Conservation (phyloP, 2,888 invertebrate species). For the Ligdia adustata region DNA sequence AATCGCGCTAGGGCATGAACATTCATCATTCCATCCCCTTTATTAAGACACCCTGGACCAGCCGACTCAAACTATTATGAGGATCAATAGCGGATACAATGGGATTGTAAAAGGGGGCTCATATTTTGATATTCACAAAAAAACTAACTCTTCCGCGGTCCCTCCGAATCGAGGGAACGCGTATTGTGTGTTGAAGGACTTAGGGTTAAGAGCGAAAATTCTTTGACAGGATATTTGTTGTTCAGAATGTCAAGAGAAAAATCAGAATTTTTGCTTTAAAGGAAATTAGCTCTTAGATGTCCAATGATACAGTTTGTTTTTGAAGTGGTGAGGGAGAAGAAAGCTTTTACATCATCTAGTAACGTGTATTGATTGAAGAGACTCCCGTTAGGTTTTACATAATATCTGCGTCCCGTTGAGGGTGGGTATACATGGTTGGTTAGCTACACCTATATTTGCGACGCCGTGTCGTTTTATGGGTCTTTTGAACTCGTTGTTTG, state of each 20-base stretch:
- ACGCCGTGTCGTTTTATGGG: slow-evolving; percentile 46
- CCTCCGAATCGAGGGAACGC: slow-evolving; percentile 46
- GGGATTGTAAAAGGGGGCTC: slow-evolving; percentile 82
- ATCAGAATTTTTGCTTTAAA: slow-evolving; percentile 39
- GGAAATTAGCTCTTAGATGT: slow-evolving; percentile 46
- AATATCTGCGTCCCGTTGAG: slow-evolving; percentile 76
- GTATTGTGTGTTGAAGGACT: slow-evolving; percentile 51
- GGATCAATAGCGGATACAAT: slow-evolving; percentile 83
- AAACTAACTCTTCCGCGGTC: slow-evolving; percentile 77
- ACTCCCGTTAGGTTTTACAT: slow-evolving; percentile 82
- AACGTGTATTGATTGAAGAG: slow-evolving; percentile 83
- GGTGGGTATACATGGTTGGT: slow-evolving; percentile 63
- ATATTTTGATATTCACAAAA: slow-evolving; percentile 83
- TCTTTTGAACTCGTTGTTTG: slow-evolving; percentile 40
- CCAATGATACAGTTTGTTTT: slow-evolving; percentile 50
- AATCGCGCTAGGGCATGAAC: slow-evolving; percentile 42
- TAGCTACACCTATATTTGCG: slow-evolving; percentile 52
- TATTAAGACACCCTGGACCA: slow-evolving; percentile 75
- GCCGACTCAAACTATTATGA: slow-evolving; percentile 78
- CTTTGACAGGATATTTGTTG: slow-evolving; percentile 63
- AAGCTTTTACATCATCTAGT: slow-evolving; percentile 80
- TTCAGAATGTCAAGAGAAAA: slow-evolving; percentile 67
- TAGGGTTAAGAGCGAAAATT: slow-evolving; percentile 61
- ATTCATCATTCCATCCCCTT: slow-evolving; percentile 70
- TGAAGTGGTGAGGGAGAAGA: slow-evolving; percentile 45